Evolutionary conservation across 1,140 invertebrate species (phyloP), one percentile per base, ranked within the genome.

Genomic region (Telenomus remus): DNA sequence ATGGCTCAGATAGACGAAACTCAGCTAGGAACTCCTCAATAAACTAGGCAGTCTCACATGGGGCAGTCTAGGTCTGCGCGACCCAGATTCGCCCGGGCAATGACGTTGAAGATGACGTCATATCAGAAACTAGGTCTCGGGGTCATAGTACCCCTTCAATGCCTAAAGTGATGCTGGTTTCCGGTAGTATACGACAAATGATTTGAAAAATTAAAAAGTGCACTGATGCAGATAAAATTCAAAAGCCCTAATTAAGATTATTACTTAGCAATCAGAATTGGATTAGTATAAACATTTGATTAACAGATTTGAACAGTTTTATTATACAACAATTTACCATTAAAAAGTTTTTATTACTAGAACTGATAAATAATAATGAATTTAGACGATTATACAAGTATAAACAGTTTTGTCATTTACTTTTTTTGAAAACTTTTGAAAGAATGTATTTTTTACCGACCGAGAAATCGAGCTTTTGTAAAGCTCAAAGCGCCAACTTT

Each of bases 31-130:
- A 75, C 68, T 70, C 73, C 74, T 79, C 73, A 76, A 79, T 76
- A 76, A 79, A 74, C 51, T 74, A 73, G 63, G 72, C 66, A 74
- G 69, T 66, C 59, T 76, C 64, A 50, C 54, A 66, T 71, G 61
- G 55, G 65, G 66, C 51, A 63, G 65, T 74, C 71, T 78, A 61
- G 71, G 51, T 78, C 71, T 74, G 63, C 64, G 59, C 63, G 80
- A 80, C 81, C 81, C 69, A 82, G 73, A 75, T 82, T 81, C 65
- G 64, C 78, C 80, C 80, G 77, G 80, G 80, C 77, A 78, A 81
- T 81, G 79, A 81, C 79, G 81, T 82, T 78, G 70, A 65, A 69
- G 53, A 59, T 82, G 80, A 82, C 81, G 81, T 82, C 81, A 82
- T 70, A 39, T 63, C 16, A 13, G 55, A 76, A 82, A 78, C 46